These are phyloP conservation scores for Carettochelys insculpta DNA, from an alignment of 2,113 vertebrate genomes.

Conservation along the genomic window DNA sequence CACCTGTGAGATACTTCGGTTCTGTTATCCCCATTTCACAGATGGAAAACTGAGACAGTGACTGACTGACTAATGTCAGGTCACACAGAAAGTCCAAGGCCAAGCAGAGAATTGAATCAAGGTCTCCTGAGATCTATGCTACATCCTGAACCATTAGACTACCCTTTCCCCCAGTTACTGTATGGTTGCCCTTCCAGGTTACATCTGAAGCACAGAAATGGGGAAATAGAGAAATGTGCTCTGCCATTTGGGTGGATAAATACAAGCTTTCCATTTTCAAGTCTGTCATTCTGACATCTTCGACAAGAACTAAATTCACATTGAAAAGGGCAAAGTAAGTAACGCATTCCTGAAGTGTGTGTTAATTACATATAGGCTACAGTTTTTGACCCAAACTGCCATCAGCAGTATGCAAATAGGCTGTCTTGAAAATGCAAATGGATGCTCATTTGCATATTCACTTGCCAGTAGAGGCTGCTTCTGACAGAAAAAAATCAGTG, in stretches of 20 bases:
- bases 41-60: neutral
- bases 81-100: neutral
- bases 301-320: neutral
- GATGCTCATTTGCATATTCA: too few relatives aligned
- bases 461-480: too few relatives aligned
- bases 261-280: neutral
- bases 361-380: slow-evolving; percentile 63
- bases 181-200: neutral
- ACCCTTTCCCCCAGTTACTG: neutral
- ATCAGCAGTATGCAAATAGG: too few relatives aligned
- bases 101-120: neutral
- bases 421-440: too few relatives aligned
- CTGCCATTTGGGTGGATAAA: neutral
- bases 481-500: too few relatives aligned
- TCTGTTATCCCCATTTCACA: neutral
- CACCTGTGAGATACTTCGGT: neutral
- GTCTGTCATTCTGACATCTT: slow-evolving; percentile 3
- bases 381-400: too few relatives aligned
- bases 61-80: neutral
- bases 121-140: neutral
- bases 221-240: neutral
- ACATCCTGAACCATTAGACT: accelerated
- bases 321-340: slow-evolving; percentile 49
- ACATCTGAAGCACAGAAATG: neutral
- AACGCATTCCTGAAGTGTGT: slow-evolving; percentile 35